Percentiles rank a stretch among this genome's conserved stretches.
These are phyloP conservation scores for Cydia splendana DNA, from an alignment of 1,140 invertebrate species.

Conservation along the genomic window DNA sequence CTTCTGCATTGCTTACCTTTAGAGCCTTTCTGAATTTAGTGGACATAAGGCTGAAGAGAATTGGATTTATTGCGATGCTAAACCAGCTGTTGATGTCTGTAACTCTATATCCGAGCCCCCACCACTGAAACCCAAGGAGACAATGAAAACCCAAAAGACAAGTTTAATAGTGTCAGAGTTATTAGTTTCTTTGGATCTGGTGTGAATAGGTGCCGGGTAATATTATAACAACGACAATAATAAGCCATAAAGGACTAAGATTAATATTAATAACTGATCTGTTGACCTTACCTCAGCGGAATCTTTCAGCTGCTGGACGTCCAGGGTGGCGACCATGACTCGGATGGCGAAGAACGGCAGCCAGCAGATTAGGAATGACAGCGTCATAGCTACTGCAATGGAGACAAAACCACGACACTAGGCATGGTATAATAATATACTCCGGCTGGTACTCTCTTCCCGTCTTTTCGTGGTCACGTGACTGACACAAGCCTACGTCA, in stretches of 20 bases:
- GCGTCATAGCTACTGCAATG: slow-evolving; percentile 60
- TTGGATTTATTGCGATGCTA: slow-evolving; percentile 61
- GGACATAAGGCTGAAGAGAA: slow-evolving; percentile 69
- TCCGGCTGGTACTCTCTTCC: no score
- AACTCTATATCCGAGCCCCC: slow-evolving; percentile 50
- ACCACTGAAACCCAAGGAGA: slow-evolving; percentile 54
- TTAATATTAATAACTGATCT: background rate
- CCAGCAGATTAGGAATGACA: slow-evolving; percentile 69
- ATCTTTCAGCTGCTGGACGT: slow-evolving; percentile 44
- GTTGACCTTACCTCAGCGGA: slow-evolving; percentile 43
- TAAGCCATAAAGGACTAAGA: no score
- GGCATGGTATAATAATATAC: no score
- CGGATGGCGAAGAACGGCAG: slow-evolving; percentile 59
- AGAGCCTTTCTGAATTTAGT: slow-evolving; percentile 65
- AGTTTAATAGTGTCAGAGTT: no score
- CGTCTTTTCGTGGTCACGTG: no score
- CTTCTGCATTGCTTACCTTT: slow-evolving; percentile 45
- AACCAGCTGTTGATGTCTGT: slow-evolving; percentile 58
- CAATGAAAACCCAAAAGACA: background rate
- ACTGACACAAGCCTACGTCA: no score
- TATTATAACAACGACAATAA: no score
- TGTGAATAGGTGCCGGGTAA: no score
- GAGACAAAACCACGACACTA: slow-evolving; percentile 36
- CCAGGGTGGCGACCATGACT: slow-evolving; percentile 46
- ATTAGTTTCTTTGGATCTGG: no score